These are phyloP conservation scores for Ommatoiulus sabulosus DNA, from an alignment of 2,888 invertebrate species.

Conservation along the genomic window DNA sequence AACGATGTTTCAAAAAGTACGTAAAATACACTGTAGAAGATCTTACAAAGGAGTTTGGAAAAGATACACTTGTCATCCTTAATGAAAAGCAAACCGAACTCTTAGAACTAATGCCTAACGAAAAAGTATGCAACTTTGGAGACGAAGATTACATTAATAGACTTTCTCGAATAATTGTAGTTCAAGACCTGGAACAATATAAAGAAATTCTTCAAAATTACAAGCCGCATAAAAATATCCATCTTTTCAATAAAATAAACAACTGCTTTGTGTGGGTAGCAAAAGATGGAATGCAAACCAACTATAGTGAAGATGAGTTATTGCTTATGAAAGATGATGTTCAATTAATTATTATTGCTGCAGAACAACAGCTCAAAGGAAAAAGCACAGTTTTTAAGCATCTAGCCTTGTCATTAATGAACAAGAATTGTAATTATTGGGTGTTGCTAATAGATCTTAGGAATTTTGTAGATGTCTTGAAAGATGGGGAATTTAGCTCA, in stretches of 20 bases:
- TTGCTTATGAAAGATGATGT: not conserved
- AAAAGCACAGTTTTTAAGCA: conserved; percentile 17
- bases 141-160: not conserved
- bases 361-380: not conserved
- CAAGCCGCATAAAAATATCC: not conserved
- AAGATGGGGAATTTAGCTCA: not conserved
- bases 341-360: not conserved
- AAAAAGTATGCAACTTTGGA: not conserved
- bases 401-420: not conserved
- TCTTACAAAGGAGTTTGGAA: not conserved
- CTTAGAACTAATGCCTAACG: not conserved
- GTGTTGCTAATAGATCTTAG: not conserved
- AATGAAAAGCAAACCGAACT: not conserved
- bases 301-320: not conserved
- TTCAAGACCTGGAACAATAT: not conserved
- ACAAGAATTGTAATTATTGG: not conserved
- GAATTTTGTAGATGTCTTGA: not conserved
- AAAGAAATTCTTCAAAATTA: not conserved
- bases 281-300: not conserved
- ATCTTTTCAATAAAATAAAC: not conserved
- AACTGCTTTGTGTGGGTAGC: not conserved
- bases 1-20: not conserved
- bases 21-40: not conserved
- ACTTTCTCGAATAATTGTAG: conserved; percentile 16
- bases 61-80: not conserved